These are phyloP conservation scores for Drosophila multiciliata DNA, from an alignment of 2,888 invertebrate genomes.

Conservation along the genomic window DNA sequence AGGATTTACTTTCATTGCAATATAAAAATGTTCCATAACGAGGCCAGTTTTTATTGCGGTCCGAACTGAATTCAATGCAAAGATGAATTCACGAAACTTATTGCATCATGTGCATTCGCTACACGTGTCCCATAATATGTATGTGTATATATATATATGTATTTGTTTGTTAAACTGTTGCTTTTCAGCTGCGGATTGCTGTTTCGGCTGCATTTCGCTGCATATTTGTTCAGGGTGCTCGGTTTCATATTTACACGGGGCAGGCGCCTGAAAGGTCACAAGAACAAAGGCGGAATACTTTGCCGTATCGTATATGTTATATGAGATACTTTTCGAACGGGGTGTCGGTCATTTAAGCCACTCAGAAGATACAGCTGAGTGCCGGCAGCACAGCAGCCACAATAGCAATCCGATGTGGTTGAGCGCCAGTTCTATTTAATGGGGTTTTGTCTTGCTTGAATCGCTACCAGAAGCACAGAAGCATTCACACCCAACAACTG, in stretches of 20 bases:
- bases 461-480: constrained; percentile 19
- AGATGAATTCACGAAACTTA: constrained; percentile 41
- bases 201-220: constrained; percentile 37
- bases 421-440: constrained; percentile 57
- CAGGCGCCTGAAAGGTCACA: constrained; percentile 16
- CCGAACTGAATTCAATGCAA: constrained; percentile 47
- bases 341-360: constrained; percentile 48
- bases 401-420: constrained; percentile 52
- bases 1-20: constrained; percentile 41
- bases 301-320: constrained; percentile 56
- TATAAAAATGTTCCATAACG: constrained; percentile 45
- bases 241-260: constrained; percentile 33
- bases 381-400: constrained; percentile 22
- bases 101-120: constrained; percentile 49
- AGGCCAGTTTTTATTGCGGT: constrained; percentile 36
- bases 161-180: constrained; percentile 45
- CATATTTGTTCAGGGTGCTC: constrained; percentile 31
- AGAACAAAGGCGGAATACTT: constrained; percentile 41
- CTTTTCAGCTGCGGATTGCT: constrained; percentile 16
- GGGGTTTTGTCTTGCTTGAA: constrained; percentile 41
- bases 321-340: constrained; percentile 23
- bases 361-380: constrained; percentile 40
- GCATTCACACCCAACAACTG: constrained; percentile 48
- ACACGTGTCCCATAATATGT: constrained; percentile 64
- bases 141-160: constrained; percentile 21